These are phyloP conservation scores for Pheosia tremula DNA, from an alignment of 2,888 invertebrate genomes.

Conservation along the genomic window DNA sequence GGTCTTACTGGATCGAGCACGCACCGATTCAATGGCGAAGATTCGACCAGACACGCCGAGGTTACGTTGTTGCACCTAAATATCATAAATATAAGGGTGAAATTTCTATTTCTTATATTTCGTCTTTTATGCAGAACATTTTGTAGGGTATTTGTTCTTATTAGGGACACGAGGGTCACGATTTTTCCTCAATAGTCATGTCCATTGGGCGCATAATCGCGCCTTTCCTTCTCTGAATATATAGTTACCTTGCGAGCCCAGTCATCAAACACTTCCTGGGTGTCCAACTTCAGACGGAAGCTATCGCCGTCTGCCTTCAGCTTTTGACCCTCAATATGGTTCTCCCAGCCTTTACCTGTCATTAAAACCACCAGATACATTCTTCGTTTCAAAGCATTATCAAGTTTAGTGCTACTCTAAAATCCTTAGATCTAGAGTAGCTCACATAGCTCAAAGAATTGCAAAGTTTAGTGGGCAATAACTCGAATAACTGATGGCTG, in stretches of 20 bases:
- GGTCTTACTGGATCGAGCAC: constrained; percentile 90
- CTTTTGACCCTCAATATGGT: constrained; percentile 99
- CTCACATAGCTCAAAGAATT: background rate
- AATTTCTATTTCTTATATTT: background rate
- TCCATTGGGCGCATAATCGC: too few species aligned
- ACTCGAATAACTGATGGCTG: too few species aligned
- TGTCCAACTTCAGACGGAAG: constrained; percentile 97
- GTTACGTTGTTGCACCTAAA: constrained; percentile 94
- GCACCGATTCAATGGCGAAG: constrained; percentile 94
- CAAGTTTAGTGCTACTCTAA: too few species aligned
- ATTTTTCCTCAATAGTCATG: too few species aligned
- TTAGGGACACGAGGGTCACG: too few species aligned
- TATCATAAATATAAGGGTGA: constrained; percentile 14
- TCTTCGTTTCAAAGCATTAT: too few species aligned
- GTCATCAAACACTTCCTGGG: constrained; percentile 98
- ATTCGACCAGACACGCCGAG: constrained; percentile 97
- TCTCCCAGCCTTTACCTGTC: constrained; percentile 98
- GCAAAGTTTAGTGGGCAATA: background rate
- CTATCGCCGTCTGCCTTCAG: constrained; percentile 99
- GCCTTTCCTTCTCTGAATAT: background rate
- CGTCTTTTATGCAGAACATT: too few species aligned
- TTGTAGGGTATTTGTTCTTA: background rate
- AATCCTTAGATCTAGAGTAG: too few species aligned
- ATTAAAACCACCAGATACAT: constrained; percentile 1
- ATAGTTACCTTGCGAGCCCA: constrained; percentile 93